phyloP scores from a whole-genome alignment of 1,140 invertebrate species.

The Pararge aegeria region DNA sequence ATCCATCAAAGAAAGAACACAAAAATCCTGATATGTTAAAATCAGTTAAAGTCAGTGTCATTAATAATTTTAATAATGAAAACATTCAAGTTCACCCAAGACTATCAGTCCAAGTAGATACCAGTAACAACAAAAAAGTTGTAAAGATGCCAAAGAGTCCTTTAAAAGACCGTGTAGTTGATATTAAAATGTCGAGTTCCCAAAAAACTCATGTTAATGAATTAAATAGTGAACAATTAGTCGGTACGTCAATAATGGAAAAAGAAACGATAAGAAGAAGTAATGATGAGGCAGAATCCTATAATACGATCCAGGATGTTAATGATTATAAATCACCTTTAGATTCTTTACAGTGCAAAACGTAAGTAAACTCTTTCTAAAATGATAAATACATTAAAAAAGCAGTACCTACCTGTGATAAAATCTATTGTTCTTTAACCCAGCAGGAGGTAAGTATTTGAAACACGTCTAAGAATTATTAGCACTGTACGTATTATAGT shows the following conservation, averaged over 20 bases:
- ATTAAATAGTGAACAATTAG: conserved; percentile 6
- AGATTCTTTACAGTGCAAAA: conserved; percentile 50
- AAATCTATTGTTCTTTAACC: too few species aligned
- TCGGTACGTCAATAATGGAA: neutral
- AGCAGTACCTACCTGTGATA: too few species aligned
- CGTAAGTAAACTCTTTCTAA: conserved; percentile 41
- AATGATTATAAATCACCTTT: conserved; percentile 65
- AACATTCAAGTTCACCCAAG: conserved; percentile 19
- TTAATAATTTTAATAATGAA: conserved; percentile 50
- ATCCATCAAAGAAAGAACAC: conserved; percentile 46
- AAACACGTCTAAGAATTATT: too few species aligned
- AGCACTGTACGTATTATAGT: too few species aligned
- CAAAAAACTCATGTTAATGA: conserved; percentile 19
- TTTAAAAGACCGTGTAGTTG: conserved; percentile 32
- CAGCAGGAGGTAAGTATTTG: too few species aligned
- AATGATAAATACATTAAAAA: neutral
- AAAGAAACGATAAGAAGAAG: conserved; percentile 5
- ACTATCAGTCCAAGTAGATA: conserved; percentile 55
- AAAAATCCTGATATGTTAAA: conserved; percentile 37
- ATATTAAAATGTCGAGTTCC: conserved; percentile 17
- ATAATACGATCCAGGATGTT: conserved; percentile 6
- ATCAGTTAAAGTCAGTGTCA: conserved; percentile 49
- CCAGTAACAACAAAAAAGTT: conserved; percentile 56
- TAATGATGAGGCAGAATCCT: conserved; percentile 13
- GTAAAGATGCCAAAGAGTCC: conserved; percentile 46